phyloP scores from a whole-genome alignment of 2,797 vertebrate genomes.

The Aphelocoma californica region DNA sequence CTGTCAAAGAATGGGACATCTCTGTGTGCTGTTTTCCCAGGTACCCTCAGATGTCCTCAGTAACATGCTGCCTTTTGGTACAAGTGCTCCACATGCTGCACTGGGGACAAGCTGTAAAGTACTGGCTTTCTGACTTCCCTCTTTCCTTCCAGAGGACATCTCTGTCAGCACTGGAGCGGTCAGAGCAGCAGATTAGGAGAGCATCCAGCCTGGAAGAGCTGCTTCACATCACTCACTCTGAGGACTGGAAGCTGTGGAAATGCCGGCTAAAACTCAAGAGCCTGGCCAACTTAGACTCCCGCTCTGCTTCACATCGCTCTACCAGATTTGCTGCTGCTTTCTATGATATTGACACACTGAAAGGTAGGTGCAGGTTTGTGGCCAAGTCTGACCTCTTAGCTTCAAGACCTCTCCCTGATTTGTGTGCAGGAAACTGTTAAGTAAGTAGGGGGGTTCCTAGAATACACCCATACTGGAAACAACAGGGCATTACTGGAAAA shows the following conservation, averaged over 20 bases:
- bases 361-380: constrained; percentile 74
- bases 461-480: background rate
- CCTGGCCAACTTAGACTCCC: constrained; percentile 69
- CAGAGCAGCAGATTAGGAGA: constrained; percentile 86
- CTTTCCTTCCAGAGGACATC: constrained; percentile 55
- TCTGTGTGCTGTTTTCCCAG: background rate
- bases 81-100: background rate
- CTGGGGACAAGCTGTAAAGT: background rate
- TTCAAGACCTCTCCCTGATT: background rate
- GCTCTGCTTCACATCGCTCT: constrained; percentile 87
- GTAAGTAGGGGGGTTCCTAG: background rate
- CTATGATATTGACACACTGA: constrained; percentile 90
- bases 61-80: background rate
- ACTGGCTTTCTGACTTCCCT: background rate
- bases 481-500: background rate
- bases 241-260: constrained; percentile 95
- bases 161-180: constrained; percentile 80
- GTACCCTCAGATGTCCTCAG: background rate
- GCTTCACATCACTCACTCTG: constrained; percentile 87
- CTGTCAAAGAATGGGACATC: background rate
- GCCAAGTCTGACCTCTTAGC: background rate
- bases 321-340: constrained; percentile 92
- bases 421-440: background rate
- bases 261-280: constrained; percentile 87
- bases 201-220: constrained; percentile 92